These are phyloP conservation scores for Myotis daubentonii DNA, from an alignment of 2,797 vertebrate species.

Conservation along the genomic window DNA sequence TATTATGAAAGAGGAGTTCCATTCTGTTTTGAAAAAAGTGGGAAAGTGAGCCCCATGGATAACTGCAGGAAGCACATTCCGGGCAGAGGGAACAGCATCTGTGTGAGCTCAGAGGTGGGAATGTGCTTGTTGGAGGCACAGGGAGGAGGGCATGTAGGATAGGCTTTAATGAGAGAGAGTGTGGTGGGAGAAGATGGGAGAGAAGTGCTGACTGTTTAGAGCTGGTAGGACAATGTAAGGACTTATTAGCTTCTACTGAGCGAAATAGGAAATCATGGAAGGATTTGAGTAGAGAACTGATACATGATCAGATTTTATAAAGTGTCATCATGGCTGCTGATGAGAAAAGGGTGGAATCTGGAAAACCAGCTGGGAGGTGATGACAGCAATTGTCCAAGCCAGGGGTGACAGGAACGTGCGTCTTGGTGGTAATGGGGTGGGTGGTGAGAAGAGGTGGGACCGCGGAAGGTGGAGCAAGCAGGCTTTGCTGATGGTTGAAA, in stretches of 20 bases:
- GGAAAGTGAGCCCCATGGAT: neutral
- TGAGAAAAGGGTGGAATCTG: neutral
- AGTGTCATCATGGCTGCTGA: neutral
- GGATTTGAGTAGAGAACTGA: neutral
- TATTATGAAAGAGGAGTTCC: neutral
- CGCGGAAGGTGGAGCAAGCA: neutral
- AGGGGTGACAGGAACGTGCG: neutral
- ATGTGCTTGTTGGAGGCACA: neutral
- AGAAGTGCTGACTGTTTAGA: neutral
- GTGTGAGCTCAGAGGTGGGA: neutral
- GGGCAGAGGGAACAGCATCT: neutral
- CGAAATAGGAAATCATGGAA: neutral
- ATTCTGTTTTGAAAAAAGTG: neutral
- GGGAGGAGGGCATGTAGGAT: neutral
- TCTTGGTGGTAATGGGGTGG: neutral
- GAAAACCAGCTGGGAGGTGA: neutral
- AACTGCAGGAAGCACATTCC: neutral
- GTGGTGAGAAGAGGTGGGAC: neutral
- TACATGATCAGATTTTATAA: neutral
- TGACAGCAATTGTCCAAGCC: neutral
- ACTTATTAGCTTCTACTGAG: neutral
- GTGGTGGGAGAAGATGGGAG: neutral
- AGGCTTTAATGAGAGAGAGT: neutral
- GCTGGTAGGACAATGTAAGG: neutral
- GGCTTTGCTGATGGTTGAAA: neutral